Evolutionary conservation across 2,888 invertebrate genomes (phyloP), one percentile per base, ranked within the genome.

Genomic region (Gnatocerus cornutus): DNA sequence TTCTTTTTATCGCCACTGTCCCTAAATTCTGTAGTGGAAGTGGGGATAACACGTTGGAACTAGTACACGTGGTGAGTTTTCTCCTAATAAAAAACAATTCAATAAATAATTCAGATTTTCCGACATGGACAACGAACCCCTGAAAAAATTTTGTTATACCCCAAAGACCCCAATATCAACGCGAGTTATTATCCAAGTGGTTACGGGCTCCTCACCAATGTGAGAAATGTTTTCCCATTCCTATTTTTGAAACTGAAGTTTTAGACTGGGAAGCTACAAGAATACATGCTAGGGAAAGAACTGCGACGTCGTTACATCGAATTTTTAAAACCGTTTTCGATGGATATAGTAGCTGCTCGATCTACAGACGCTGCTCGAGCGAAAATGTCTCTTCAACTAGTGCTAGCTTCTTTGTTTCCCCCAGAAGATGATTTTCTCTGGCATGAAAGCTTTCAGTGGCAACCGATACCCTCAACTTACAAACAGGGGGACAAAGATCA

Each of bases 321-420:
- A 13, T 90, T 90, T 79, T 82, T 93, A 56, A 89, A 89, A 9
- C 82, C 85, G 12, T 92, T 90, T 80, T 84, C 84, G 69, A 86
- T 88, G 9, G 86, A 88, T 65, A 77, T 75, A 16, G 72, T 93
- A 55, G 87, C 89, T 80, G 88, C 92, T 0, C 88, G 91, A 79
- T 90, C 90, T 63, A 92, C 93, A 0, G 90, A 91, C 71, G 89
- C 90, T 14, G 88, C 91, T 77, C 87, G 94, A 59, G 91, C 94
- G 1, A 87, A 92, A 80, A 92, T 92, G 90, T 91, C 91, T 55
- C 89, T 91, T 50, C 87, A 90, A 74, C 85, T 90, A 16, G 88
- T 91, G 48, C 83, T 92, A 69, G 91, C 92, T 13, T 92, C 91
- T 8, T 81, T 94, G 63, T 93, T 89, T 84, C 90, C 90, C 52